These are phyloP conservation scores for Labeo catla DNA, from an alignment of 2,113 vertebrate species.

Conservation along the genomic window DNA sequence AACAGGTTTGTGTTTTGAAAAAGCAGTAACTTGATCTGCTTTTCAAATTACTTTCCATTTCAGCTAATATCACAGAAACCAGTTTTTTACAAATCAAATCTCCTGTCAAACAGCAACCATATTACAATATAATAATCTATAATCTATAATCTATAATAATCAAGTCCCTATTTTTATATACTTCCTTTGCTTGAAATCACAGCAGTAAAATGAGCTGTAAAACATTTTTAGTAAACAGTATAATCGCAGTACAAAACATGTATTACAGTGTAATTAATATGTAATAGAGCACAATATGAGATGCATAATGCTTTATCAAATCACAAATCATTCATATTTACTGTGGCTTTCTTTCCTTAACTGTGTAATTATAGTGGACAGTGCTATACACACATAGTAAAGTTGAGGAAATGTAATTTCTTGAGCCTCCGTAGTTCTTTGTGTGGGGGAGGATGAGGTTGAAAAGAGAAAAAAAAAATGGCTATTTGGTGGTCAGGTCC, in stretches of 20 bases:
- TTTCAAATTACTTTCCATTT: background rate
- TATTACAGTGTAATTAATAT: background rate
- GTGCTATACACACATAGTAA: background rate
- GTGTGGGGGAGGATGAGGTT: conserved; percentile 60
- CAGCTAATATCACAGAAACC: too few species aligned
- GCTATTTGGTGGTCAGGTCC: conserved; percentile 58
- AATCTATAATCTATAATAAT: too few species aligned
- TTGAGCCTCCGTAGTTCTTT: conserved; percentile 17
- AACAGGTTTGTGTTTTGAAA: background rate
- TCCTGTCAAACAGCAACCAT: too few species aligned
- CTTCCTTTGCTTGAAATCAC: too few species aligned
- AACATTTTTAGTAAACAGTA: background rate
- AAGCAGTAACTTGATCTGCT: background rate
- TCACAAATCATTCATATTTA: background rate
- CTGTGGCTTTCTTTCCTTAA: background rate
- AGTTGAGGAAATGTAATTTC: background rate
- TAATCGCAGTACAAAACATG: background rate
- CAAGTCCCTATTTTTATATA: too few species aligned
- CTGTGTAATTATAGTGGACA: background rate
- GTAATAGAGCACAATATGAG: background rate
- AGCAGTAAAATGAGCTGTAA: too few species aligned
- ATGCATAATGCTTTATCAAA: too few species aligned
- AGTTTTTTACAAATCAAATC: too few species aligned
- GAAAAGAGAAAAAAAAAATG: conserved; percentile 65
- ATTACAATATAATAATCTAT: too few species aligned